A percentile compares a stretch with the other conserved stretches of the same genome.
Conservation (phyloP, 2,113 vertebrate species). For the Hippocampus comes region DNA sequence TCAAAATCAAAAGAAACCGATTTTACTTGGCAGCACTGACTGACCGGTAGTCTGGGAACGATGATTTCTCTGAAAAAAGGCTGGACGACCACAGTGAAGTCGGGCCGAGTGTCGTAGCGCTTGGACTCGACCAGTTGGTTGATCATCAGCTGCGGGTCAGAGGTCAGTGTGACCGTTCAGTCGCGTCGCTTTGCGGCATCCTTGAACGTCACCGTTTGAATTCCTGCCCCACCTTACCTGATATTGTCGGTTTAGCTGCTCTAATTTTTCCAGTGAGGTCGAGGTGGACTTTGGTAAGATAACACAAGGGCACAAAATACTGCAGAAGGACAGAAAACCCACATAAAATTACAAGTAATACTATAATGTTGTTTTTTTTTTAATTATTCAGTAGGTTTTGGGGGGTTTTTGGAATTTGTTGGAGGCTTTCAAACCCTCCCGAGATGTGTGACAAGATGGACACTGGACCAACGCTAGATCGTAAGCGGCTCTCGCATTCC, state of each 20-base stretch:
- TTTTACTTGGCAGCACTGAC: constrained; percentile 23
- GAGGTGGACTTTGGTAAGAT: constrained; percentile 70
- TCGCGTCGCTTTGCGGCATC: not conserved
- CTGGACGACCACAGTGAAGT: constrained; percentile 82
- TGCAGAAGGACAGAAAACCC: constrained; percentile 41
- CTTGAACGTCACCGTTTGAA: no score
- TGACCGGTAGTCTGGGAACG: constrained; percentile 61
- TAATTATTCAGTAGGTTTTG: no score
- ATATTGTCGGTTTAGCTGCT: constrained; percentile 68
- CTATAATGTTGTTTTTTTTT: no score
- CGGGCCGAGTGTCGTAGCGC: constrained; percentile 71
- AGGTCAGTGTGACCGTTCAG: not conserved
- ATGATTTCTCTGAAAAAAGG: constrained; percentile 70
- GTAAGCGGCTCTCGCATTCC: no score
- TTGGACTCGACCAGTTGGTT: constrained; percentile 65
- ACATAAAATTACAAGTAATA: no score
- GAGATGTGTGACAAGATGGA: no score
- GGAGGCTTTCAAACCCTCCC: no score
- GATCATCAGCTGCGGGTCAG: constrained; percentile 57
- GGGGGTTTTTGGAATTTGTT: no score
- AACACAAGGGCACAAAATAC: constrained; percentile 80
- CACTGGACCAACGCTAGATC: no score
- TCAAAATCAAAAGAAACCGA: no score
- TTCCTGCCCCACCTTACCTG: constrained; percentile 69
- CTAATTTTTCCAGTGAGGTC: constrained; percentile 67